Evolutionary conservation across 2,888 invertebrate genomes (phyloP), one percentile per base, ranked within the genome.

Genomic region (Apamea crenata): DNA sequence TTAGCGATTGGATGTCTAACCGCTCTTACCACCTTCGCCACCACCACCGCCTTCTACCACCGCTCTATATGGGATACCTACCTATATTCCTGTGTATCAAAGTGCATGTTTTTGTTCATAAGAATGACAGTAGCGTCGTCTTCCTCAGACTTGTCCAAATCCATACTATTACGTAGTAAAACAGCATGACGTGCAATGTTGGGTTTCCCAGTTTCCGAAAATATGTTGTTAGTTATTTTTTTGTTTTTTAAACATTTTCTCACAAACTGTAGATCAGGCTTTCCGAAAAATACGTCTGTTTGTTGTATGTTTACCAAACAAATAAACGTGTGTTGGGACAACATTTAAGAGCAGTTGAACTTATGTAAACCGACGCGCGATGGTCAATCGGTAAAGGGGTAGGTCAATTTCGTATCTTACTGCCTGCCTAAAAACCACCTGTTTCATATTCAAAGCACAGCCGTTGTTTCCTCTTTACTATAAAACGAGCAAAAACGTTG

Each of bases 181-280:
- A 73, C 1, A 25, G 25, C n/a, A 14, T 75, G 63, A 65, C 56
- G 69, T 69, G 16, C n/a, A 70, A 56, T 53, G 0, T 44, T 67
- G 32, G 81, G 53, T 36, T 81, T 67, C 1, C 70, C 77, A 36
- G 50, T 36, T 66, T 77, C 32, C 36, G 8, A 75, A 70, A 56
- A 69, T 25, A 53, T 29, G 32, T 29, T 32, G 16, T 29, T 2
- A 14, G 10, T 25, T 12, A 21, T n/a, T 6, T 16, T 14, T 36
- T 61, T 36, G 21, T 59, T 47, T 44, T 32, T 47, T 2, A 14
- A 25, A 18, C 8, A 8, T 8, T 66, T 66, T 53, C 32, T 53
- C 44, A 21, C 4, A 36, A 44, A 61, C 18, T 32, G 40, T 44
- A 32, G 36, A 56, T 65, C 82, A 59, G 50, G 69, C 21, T 81